A percentile compares a stretch with the other conserved stretches of the same genome.
phyloP scores from a whole-genome alignment of 2,888 invertebrate species.

The Cryptocephalus moraei region DNA sequence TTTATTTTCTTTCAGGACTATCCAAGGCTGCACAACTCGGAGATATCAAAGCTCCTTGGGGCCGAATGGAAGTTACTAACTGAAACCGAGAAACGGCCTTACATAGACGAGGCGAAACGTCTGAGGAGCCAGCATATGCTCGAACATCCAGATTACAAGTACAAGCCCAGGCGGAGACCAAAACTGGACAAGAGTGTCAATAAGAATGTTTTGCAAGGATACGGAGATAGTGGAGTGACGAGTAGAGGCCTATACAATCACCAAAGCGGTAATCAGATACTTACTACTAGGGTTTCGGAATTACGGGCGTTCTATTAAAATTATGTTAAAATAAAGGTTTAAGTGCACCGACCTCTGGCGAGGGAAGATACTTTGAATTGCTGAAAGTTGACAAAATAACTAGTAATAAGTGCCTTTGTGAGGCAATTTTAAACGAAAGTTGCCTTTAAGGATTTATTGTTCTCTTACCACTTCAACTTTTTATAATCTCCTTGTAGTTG shows the following conservation, averaged over 20 bases:
- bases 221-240: slow-evolving; percentile 4
- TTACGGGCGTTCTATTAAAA: no score
- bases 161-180: slow-evolving; percentile 34
- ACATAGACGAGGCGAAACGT: slow-evolving; percentile 79
- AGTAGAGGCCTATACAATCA: slow-evolving; percentile 16
- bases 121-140: slow-evolving; percentile 35
- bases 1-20: slow-evolving; percentile 47
- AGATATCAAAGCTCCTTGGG: slow-evolving; percentile 74
- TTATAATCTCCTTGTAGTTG: not conserved
- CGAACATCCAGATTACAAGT: slow-evolving; percentile 38
- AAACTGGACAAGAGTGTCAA: slow-evolving; percentile 19
- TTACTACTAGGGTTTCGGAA: no score
- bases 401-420: no score
- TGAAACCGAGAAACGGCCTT: slow-evolving; percentile 72
- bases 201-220: slow-evolving; percentile 3
- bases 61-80: slow-evolving; percentile 76
- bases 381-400: no score
- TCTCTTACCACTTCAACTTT: no score
- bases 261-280: slow-evolving; percentile 5
- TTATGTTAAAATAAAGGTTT: no score
- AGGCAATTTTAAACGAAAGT: no score
- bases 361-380: no score
- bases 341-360: no score
- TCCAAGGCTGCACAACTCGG: slow-evolving; percentile 67
- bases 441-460: no score